Conservation (phyloP, 2,888 invertebrate species). For the Apodemia hepburni region DNA sequence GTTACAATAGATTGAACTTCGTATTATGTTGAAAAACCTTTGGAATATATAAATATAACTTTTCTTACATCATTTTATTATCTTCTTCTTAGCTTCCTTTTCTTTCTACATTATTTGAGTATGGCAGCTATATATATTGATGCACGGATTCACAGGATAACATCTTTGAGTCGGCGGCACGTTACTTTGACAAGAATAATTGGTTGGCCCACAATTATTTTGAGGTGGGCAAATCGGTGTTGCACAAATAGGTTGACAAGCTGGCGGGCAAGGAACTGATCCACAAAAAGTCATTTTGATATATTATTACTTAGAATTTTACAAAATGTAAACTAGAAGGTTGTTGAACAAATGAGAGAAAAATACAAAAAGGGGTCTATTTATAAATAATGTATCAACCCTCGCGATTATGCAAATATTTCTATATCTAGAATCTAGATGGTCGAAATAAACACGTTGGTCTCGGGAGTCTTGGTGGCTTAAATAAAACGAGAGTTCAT, state of each 20-base stretch:
- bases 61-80: background rate
- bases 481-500: too few relatives aligned
- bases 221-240: conserved; percentile 29
- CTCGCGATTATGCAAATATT: conserved; percentile 23
- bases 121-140: conserved; percentile 69
- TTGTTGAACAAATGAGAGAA: conserved; percentile 27
- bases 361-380: conserved; percentile 15
- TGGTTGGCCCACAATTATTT: conserved; percentile 29
- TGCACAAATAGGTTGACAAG: conserved; percentile 32
- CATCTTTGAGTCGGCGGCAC: conserved; percentile 42
- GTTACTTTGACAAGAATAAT: conserved; percentile 41
- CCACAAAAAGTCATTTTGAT: conserved; percentile 30
- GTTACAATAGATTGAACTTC: background rate
- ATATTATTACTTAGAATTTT: background rate
- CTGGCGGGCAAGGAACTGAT: conserved; percentile 26
- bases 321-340: background rate
- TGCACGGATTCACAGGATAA: conserved; percentile 57
- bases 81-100: background rate
- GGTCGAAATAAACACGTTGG: conserved; percentile 16
- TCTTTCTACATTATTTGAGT: conserved; percentile 62
- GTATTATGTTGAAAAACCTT: background rate
- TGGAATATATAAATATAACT: background rate
- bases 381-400: conserved; percentile 27
- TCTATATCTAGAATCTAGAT: conserved; percentile 25
- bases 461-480: too few relatives aligned